Evolutionary conservation across 2,113 vertebrate species (phyloP), one percentile per base, ranked within the genome.

Genomic region (Eudyptes chrysolophus): DNA sequence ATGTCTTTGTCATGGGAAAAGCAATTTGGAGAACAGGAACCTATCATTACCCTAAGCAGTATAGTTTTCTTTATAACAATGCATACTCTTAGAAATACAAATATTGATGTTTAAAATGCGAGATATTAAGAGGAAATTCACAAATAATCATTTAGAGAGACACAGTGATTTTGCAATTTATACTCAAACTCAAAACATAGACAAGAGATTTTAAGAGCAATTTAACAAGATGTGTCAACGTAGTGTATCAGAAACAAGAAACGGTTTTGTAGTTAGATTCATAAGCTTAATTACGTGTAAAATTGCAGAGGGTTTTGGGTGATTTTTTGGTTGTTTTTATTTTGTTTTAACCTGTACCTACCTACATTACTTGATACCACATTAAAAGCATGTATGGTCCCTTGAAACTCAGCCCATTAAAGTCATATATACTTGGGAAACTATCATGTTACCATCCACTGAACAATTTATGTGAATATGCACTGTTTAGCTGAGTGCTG

Each of bases 1-100:
- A 97, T 80, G 46, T 10, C 81, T 97, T 90, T 76, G 80, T 89
- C 83, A 70, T 38, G 78, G 69, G 62, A 93, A 97, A 95, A 92
- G 42, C 89, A 93, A 85, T 96, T 95, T 82, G 66, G 69, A 90
- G 93, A 96, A 82, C 27, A 82, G 70, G 68, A 95, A 83, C 42
- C 32, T 90, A 60, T 92, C 64, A 96, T 94, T 96, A 90, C 78
- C 58, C 26, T 81, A 76, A 95, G 61, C 71, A 87, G 25, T 74
- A 52, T 10, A 75, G 29, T 90, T 76, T 94, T 52, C 38, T 71
- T 90, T 81, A 57, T 74, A 84, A 64, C 55, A 90, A 69, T 44
- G 11, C 36, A 34, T 44, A 57, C 21, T 70, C 24, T 64, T 55
- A 86, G 55, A 72, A 85, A 85, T 83, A 84, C 24, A 88, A 94